Conservation (phyloP, 1,140 invertebrate genomes). For the Gonioctena quinquepunctata region DNA sequence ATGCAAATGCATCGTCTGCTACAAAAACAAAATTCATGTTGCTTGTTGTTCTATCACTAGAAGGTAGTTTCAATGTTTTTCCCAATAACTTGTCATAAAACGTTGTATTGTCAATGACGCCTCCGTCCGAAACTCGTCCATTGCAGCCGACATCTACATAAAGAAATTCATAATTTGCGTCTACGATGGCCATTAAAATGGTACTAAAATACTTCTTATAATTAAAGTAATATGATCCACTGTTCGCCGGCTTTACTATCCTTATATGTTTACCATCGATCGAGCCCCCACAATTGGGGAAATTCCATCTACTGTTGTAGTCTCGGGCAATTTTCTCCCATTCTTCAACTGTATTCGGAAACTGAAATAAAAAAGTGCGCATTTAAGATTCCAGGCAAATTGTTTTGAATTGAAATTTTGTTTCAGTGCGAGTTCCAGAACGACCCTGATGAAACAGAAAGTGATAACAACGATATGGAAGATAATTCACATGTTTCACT, state of each 20-base stretch:
- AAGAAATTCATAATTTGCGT: constrained; percentile 45
- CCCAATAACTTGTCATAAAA: background rate
- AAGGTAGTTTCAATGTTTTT: background rate
- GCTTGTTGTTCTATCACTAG: background rate
- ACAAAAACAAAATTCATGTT: constrained; percentile 3
- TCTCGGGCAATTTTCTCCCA: background rate
- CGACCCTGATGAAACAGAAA: too few species aligned
- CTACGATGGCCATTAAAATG: constrained; percentile 47
- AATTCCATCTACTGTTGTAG: constrained; percentile 1
- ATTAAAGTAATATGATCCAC: constrained; percentile 38
- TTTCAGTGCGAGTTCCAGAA: too few species aligned
- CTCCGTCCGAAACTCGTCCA: constrained; percentile 46
- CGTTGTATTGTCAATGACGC: constrained; percentile 17
- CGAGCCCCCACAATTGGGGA: constrained; percentile 50
- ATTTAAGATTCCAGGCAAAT: too few species aligned
- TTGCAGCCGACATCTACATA: constrained; percentile 41
- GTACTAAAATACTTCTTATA: constrained; percentile 47
- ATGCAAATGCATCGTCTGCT: constrained; percentile 11
- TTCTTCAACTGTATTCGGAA: background rate
- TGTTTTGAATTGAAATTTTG: too few species aligned
- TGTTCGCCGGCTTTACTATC: constrained; percentile 41
- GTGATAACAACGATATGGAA: too few species aligned
- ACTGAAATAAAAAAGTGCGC: background rate
- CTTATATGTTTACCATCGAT: constrained; percentile 56
- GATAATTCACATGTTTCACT: too few species aligned